phyloP scores from a whole-genome alignment of 2,888 invertebrate species.

The Drosophila quinaria region DNA sequence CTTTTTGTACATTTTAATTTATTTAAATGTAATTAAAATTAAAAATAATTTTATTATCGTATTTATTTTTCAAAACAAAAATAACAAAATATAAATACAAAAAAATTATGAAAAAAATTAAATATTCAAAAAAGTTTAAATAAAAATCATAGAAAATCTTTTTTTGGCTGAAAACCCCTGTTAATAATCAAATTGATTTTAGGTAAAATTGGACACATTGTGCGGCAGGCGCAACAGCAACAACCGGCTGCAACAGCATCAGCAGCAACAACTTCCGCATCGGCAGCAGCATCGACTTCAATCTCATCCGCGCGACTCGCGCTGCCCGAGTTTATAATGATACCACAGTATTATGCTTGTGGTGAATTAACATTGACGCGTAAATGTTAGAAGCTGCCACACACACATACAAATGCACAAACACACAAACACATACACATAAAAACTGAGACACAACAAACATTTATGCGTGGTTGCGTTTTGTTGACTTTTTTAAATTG shows the following conservation, averaged over 20 bases:
- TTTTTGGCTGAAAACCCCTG: too few species aligned
- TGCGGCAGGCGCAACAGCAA: conserved; percentile 83
- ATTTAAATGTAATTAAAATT: too few species aligned
- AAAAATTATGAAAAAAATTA: too few species aligned
- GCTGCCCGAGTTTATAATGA: conserved; percentile 83
- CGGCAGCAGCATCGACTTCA: conserved; percentile 58
- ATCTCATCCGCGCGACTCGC: conserved; percentile 63
- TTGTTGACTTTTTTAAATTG: conserved; percentile 20
- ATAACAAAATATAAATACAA: too few species aligned
- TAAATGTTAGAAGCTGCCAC: conserved; percentile 67
- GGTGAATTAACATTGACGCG: conserved; percentile 84
- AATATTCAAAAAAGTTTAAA: too few species aligned
- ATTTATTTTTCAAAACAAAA: too few species aligned
- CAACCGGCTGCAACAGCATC: conserved; percentile 22
- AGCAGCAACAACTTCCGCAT: conserved; percentile 28
- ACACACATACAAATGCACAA: conserved; percentile 14
- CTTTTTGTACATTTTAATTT: too few species aligned
- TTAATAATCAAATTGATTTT: neutral
- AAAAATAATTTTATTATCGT: too few species aligned
- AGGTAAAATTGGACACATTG: conserved; percentile 85
- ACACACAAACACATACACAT: conserved; percentile 12
- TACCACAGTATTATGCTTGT: conserved; percentile 85
- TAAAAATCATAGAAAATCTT: too few species aligned
- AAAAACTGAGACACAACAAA: conserved; percentile 18
- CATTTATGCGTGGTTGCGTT: conserved; percentile 46